Conservation (phyloP, 2,888 invertebrate genomes). For the Nebria brevicollis region DNA sequence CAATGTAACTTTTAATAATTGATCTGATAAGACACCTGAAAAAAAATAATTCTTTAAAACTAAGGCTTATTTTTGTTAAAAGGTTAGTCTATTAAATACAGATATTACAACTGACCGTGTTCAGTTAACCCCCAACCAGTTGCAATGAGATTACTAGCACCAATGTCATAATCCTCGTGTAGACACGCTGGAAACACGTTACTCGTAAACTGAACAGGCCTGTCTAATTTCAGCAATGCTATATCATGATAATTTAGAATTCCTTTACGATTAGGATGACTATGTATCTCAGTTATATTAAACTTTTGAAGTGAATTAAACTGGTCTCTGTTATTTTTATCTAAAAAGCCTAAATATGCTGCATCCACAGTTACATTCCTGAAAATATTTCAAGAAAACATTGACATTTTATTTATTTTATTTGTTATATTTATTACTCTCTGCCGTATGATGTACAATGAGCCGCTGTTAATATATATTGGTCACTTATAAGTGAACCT, state of each 20-base stretch:
- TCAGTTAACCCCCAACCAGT: conserved; percentile 62
- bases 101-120: not conserved
- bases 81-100: not conserved
- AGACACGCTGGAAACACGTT: conserved; percentile 64
- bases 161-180: conserved; percentile 50
- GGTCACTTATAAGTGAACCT: conserved; percentile 72
- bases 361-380: conserved; percentile 60
- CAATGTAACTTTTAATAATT: conserved; percentile 24
- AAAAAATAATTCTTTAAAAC: no score
- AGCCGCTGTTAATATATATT: conserved; percentile 74
- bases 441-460: conserved; percentile 65
- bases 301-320: conserved; percentile 56
- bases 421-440: conserved; percentile 51
- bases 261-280: conserved; percentile 62
- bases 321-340: conserved; percentile 56
- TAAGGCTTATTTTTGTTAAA: no score
- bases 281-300: conserved; percentile 55
- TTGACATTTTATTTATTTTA: not conserved
- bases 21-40: not conserved
- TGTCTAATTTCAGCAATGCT: conserved; percentile 63
- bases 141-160: conserved; percentile 56
- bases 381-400: conserved; percentile 43
- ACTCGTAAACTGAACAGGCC: conserved; percentile 57
- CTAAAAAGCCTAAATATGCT: conserved; percentile 63
- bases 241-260: conserved; percentile 65